Evolutionary conservation across 2,797 vertebrate species (phyloP), one percentile per base, ranked within the genome.

Genomic region (Peromyscus melanophrys): DNA sequence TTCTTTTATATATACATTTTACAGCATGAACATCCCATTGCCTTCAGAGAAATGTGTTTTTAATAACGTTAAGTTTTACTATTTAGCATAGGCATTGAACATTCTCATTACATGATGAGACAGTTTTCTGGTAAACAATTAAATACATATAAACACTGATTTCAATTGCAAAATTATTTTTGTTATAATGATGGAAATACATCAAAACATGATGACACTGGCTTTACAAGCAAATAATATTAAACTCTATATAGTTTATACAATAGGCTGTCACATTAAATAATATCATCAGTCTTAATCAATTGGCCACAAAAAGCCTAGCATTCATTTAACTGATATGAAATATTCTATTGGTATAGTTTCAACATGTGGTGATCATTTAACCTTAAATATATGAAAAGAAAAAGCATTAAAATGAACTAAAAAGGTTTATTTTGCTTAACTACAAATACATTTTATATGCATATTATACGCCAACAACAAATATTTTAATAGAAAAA

Each of bases 221-320:
- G 99, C 99, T 99, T 99, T 99, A 99, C 98, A 99, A 98, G 98
- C 98, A 98, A 99, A 99, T 99, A 99, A 99, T 99, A 99, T 99
- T 99, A 98, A 99, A 99, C 98, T 99, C 99, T 99, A 99, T 99
- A 98, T 99, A 99, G 99, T 99, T 99, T 99, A 99, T 99, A 99
- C 99, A 99, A 99, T 99, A 99, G 99, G 99, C 98, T 98, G 98
- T 99, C 98, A 98, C 99, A 99, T 98, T 98, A 98, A 98, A 98
- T 99, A 98, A 96, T 98, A 99, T 99, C 98, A 99, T 99, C 99
- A 99, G 98, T 99, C 98, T 99, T 9, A 99, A 99, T 98, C 98
- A 99, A 98, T 98, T 99, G 99, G 99, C 99, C 99, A 99, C 99
- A 99, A 99, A 98, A 99, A 99, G 99, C 99, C 99, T 99, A 99